These are phyloP conservation scores for Hippocampus kuda DNA, from an alignment of 2,797 vertebrate genomes.

Conservation along the genomic window DNA sequence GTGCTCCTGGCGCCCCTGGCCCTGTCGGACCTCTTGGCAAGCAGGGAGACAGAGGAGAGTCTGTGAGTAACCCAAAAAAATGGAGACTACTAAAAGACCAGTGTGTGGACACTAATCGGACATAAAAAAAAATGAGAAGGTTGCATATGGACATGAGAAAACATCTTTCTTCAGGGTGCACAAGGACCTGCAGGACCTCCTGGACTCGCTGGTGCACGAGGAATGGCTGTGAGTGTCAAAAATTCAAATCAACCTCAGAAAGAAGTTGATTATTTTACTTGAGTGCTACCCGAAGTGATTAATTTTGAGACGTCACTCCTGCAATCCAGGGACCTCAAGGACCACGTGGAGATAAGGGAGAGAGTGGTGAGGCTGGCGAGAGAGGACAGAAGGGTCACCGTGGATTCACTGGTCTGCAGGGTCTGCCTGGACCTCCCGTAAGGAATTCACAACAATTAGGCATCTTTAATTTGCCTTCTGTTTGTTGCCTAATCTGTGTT, in stretches of 20 bases:
- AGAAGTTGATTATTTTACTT: background rate
- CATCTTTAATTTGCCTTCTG: background rate
- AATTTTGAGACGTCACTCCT: conserved; percentile 22
- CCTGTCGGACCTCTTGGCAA: conserved; percentile 89
- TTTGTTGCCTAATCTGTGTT: conserved; percentile 13
- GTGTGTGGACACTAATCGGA: background rate
- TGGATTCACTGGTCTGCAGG: conserved; percentile 95
- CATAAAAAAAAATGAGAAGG: background rate
- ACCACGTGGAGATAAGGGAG: conserved; percentile 93
- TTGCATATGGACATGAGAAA: background rate
- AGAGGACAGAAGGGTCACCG: conserved; percentile 93
- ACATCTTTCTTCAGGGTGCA: conserved; percentile 69
- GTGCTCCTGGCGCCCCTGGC: conserved; percentile 79
- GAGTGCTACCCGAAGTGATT: background rate
- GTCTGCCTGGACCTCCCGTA: conserved; percentile 90
- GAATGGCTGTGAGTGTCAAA: conserved; percentile 80
- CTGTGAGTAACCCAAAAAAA: conserved; percentile 66
- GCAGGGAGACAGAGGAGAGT: conserved; percentile 92
- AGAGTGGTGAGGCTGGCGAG: conserved; percentile 86
- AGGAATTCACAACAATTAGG: conserved; percentile 45
- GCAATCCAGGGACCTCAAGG: conserved; percentile 85
- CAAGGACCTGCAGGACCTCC: conserved; percentile 89
- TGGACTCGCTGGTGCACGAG: conserved; percentile 83
- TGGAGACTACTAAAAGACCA: background rate
- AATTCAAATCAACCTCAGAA: background rate